phyloP scores from a whole-genome alignment of 2,113 vertebrate genomes.

The Sciurus niger region DNA sequence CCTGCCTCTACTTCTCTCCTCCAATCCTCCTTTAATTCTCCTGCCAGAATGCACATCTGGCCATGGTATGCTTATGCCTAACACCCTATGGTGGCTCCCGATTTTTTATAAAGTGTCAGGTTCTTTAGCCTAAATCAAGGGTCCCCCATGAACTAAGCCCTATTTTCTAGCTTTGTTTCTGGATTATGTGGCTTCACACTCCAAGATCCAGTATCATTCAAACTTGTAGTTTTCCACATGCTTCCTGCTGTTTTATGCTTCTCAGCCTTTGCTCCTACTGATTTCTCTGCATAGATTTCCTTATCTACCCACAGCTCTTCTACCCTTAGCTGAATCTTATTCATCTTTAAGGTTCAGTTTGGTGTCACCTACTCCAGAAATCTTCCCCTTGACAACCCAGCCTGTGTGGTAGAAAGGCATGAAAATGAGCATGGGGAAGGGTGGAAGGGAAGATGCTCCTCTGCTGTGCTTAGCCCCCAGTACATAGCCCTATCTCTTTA shows the following conservation, averaged over 20 bases:
- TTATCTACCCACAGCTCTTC: neutral
- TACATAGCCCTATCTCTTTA: neutral
- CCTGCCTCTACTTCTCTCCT: neutral
- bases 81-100: neutral
- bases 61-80: neutral
- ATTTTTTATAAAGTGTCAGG: slow-evolving; percentile 10
- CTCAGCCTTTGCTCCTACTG: neutral
- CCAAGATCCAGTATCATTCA: neutral
- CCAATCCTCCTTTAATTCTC: neutral
- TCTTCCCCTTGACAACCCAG: neutral
- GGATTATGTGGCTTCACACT: neutral
- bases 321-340: neutral
- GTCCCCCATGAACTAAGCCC: neutral
- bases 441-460: neutral
- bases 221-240: neutral
- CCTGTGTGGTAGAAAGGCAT: neutral
- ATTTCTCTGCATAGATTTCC: neutral
- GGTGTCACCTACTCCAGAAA: neutral
- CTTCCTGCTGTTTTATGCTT: neutral
- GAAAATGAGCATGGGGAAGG: neutral
- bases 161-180: neutral
- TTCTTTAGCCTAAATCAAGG: neutral
- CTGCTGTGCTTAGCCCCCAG: neutral
- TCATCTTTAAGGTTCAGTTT: slow-evolving; percentile 15
- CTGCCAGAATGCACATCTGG: slow-evolving; percentile 1